Conservation (phyloP, 2,797 vertebrate species). For the Moxostoma hubbsi region DNA sequence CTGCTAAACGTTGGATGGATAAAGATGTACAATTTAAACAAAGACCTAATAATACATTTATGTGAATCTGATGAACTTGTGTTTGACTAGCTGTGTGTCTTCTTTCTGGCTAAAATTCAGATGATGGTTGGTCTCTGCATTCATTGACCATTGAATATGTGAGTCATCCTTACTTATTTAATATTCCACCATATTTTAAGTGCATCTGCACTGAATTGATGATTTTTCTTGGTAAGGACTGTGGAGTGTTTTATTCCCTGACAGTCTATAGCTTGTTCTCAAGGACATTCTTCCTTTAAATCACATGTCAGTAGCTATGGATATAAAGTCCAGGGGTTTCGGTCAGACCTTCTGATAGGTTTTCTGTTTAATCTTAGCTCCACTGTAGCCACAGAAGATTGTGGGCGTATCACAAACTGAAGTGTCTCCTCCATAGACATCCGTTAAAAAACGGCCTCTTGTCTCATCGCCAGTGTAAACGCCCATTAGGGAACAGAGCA, state of each 20-base stretch:
- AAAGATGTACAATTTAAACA: background rate
- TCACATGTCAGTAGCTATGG: conserved; percentile 24
- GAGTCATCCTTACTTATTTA: no score
- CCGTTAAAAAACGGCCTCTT: no score
- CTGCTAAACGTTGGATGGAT: conserved; percentile 1
- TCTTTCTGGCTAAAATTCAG: conserved; percentile 1
- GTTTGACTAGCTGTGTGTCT: conserved; percentile 6
- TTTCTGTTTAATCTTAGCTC: background rate
- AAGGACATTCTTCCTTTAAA: conserved; percentile 44
- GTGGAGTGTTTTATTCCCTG: background rate
- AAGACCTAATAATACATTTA: background rate
- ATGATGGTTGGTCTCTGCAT: no score
- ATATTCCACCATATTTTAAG: no score
- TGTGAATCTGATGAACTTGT: background rate
- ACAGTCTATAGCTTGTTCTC: conserved; percentile 29
- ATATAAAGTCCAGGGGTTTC: conserved; percentile 26
- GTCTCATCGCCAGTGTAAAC: no score
- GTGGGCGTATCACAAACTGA: background rate
- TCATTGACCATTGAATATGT: no score
- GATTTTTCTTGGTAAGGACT: conserved; percentile 9
- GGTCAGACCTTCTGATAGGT: conserved; percentile 8
- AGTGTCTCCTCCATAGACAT: no score
- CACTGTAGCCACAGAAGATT: background rate
- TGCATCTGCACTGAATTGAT: background rate
- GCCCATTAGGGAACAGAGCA: no score